Percentiles rank a stretch among this genome's conserved stretches.
Conservation (phyloP, 2,888 invertebrate genomes). For the Sthenelais limicola region DNA sequence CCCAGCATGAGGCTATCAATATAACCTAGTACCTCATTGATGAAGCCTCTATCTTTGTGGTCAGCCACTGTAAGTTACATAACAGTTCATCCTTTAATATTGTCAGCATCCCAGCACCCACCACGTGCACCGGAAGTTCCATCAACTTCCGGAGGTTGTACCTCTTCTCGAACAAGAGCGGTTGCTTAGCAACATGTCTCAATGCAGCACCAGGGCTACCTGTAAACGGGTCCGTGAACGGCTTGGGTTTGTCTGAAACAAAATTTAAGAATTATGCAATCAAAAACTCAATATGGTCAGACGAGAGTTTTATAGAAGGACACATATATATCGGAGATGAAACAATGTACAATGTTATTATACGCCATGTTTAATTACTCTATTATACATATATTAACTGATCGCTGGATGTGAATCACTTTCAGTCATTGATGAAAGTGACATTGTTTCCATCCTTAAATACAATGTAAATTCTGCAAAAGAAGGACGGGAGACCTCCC, state of each 20-base stretch:
- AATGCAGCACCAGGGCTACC: slow-evolving; percentile 54
- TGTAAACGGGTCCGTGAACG: slow-evolving; percentile 53
- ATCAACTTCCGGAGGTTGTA: slow-evolving; percentile 61
- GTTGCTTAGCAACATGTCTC: slow-evolving; percentile 58
- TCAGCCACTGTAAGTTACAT: slow-evolving; percentile 57
- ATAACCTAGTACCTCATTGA: slow-evolving; percentile 57
- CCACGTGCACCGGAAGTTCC: slow-evolving; percentile 60
- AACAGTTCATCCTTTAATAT: slow-evolving; percentile 59
- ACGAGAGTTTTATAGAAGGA: too few species aligned
- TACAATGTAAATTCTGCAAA: too few species aligned
- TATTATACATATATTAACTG: too few species aligned
- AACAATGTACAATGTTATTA: too few species aligned
- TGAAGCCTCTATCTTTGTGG: slow-evolving; percentile 54
- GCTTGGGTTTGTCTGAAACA: slow-evolving; percentile 56
- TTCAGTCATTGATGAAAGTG: too few species aligned
- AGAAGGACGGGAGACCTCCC: too few species aligned
- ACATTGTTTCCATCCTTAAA: too few species aligned
- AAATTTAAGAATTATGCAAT: too few species aligned
- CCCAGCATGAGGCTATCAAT: neutral
- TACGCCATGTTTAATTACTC: too few species aligned
- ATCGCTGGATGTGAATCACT: too few species aligned
- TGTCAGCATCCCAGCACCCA: slow-evolving; percentile 50
- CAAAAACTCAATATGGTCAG: too few species aligned
- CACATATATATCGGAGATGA: too few species aligned
- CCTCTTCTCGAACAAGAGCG: slow-evolving; percentile 54